Base-by-base conservation (phyloP, 2,888 invertebrate species). In the Scrobipalpa costella region DNA sequence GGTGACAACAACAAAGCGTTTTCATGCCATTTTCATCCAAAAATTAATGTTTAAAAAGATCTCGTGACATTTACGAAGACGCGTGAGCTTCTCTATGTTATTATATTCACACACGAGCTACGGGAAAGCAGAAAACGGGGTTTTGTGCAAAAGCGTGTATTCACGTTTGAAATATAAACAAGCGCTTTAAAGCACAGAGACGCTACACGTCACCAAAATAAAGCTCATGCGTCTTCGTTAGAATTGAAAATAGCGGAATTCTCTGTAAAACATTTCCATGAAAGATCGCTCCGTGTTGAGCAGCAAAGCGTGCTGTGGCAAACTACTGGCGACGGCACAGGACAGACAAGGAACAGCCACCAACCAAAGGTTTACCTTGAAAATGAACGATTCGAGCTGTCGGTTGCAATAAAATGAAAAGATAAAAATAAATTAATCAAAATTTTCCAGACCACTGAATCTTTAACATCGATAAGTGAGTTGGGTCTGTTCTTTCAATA, bases 341-440 rank as follows among this genome's bases (percentile, higher is more conserved):
- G 77, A 79, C 69, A 72, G 63, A 73, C 71, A 67, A 75, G 75
- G 73, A 72, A 68, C 73, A 76, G 69, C 69, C 71, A 69, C 68
- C 73, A 74, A 73, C 77, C 73, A 71, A 74, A 75, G 76, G 81
- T 80, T 90, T 90, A 91, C 90, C 91, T 91, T 88, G 83, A 90
- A 90, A 78, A 83, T 81, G 86, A 85, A 89, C 84, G 89, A 87
- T 86, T 86, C 86, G 85, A 87, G 88, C 90, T 91, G 90, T 81
- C 86, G 85, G 88, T 88, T 81, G 90, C 89, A 79, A 88, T 84
- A 86, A 77, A 85, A 83, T 80, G 78, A 80, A 85, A 83, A 81
- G 78, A 77, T 73, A 81, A 79, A 78, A 71, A 71, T 79, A 81
- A 81, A 76, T 79, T 75, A 67, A 57, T 44, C 52, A n/a, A 27